Evolutionary conservation across 2,113 vertebrate species (phyloP).

Genomic region (Meriones unguiculatus): DNA sequence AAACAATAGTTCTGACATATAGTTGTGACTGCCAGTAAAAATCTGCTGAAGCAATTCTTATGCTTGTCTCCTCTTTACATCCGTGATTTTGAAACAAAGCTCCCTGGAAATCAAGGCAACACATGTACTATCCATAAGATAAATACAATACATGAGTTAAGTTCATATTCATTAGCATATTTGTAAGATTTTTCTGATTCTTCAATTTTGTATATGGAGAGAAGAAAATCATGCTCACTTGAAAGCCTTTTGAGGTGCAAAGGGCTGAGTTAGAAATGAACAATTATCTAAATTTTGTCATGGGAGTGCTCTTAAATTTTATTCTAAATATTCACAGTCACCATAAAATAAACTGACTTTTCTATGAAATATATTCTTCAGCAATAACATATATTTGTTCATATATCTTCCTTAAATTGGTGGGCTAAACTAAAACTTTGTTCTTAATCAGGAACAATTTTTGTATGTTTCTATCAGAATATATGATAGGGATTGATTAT

Average conservation of each 20-base stretch:
- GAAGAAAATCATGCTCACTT: neutral
- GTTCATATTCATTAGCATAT: neutral
- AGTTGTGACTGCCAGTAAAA: neutral
- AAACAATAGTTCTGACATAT: neutral
- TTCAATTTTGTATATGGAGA: neutral
- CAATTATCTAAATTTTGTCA: constrained; percentile 21
- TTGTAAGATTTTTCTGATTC: constrained; percentile 3
- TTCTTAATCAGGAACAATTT: constrained; percentile 70
- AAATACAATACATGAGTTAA: constrained; percentile 1
- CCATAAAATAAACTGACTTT: constrained; percentile 64
- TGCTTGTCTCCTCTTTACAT: neutral
- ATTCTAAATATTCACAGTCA: constrained; percentile 66
- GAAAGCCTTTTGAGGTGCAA: neutral
- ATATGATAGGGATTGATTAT: neutral
- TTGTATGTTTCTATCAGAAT: neutral
- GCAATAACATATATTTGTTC: constrained; percentile 47
- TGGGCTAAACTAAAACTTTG: constrained; percentile 78
- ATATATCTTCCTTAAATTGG: constrained; percentile 75
- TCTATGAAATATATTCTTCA: constrained; percentile 67
- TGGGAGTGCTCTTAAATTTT: constrained; percentile 19
- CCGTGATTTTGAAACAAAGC: neutral
- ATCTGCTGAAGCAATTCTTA: neutral
- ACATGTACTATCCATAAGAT: neutral
- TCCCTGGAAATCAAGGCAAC: neutral
- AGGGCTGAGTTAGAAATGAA: neutral